Evolutionary conservation across 2,888 invertebrate species (phyloP).

Genomic region (Pandemis corylana): DNA sequence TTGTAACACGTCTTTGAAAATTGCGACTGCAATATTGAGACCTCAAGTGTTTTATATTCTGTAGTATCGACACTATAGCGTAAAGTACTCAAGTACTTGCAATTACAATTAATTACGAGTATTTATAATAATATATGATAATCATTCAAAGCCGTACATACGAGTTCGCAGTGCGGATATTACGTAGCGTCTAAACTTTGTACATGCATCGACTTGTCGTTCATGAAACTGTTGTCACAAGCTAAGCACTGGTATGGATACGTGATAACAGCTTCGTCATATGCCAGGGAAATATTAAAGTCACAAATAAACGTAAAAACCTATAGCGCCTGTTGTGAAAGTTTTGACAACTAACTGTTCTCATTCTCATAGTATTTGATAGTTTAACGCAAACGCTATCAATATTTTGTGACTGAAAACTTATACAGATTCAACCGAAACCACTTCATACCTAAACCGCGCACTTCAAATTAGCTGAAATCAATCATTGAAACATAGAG

Average conservation of each 20-base stretch:
- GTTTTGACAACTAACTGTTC: too few relatives aligned
- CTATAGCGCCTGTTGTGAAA: too few relatives aligned
- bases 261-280: conserved; percentile 3
- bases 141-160: background rate
- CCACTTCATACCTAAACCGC: conserved; percentile 22
- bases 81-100: background rate
- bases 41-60: conserved; percentile 43
- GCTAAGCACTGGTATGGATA: background rate
- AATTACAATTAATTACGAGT: background rate
- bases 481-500: conserved; percentile 78
- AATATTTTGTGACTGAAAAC: too few relatives aligned
- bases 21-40: conserved; percentile 62
- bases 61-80: background rate
- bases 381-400: too few relatives aligned
- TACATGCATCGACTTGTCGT: conserved; percentile 25
- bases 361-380: too few relatives aligned
- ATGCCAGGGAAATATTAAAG: background rate
- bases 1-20: conserved; percentile 61
- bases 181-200: conserved; percentile 10
- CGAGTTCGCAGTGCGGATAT: background rate
- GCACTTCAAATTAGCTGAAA: conserved; percentile 51
- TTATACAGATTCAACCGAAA: conserved; percentile 6
- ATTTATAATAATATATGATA: background rate
- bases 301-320: background rate
- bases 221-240: background rate